Conservation (phyloP, 37 sponge, comb jelly and placozoan genomes). For the Tethya wilhelma region DNA sequence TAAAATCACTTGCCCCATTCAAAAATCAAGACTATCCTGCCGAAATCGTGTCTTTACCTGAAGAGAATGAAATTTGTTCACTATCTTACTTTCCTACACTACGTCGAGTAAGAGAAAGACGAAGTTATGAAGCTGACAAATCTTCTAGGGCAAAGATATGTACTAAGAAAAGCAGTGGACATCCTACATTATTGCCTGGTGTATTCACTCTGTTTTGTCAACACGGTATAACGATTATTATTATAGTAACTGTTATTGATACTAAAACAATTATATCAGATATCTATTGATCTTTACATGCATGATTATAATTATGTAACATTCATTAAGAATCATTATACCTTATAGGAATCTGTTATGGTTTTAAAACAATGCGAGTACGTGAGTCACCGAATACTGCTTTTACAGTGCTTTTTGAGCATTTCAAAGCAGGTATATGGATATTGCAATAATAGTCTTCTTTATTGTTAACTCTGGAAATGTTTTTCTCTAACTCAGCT, state of each 20-base stretch:
- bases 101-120: constrained; percentile 5
- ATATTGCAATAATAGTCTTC: not conserved
- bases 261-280: too few species aligned
- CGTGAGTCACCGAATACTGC: constrained; percentile 47
- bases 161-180: constrained; percentile 16
- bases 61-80: too few species aligned
- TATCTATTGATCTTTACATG: too few species aligned
- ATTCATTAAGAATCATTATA: not conserved
- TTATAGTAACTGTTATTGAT: too few species aligned
- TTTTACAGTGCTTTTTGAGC: constrained; percentile 29
- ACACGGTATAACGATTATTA: constrained; percentile 32
- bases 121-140: constrained; percentile 40
- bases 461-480: not conserved
- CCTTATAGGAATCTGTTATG: constrained; percentile 48
- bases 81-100: constrained; percentile 35
- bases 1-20: too few species aligned
- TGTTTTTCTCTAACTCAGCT: not conserved
- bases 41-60: too few species aligned
- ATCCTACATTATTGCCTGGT: constrained; percentile 36
- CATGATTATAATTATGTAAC: too few species aligned
- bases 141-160: not conserved
- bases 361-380: constrained; percentile 41
- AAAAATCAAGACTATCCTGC: too few species aligned
- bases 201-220: constrained; percentile 49
- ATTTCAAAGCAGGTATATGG: constrained; percentile 21